Conservation (phyloP, 2,113 vertebrate species). For the Lutjanus erythropterus region DNA sequence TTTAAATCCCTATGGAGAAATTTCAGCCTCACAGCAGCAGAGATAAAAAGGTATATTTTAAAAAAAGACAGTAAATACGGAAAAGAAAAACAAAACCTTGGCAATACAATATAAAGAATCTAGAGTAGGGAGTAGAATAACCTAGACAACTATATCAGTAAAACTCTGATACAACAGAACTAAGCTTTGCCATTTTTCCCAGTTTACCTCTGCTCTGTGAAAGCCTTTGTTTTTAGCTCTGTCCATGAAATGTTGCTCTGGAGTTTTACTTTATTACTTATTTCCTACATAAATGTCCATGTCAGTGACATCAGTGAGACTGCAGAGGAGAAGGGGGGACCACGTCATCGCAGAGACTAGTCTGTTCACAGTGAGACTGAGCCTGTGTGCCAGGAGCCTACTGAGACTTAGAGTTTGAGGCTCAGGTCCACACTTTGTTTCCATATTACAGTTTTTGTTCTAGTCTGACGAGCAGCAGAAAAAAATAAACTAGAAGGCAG, state of each 20-base stretch:
- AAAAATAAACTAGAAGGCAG: not conserved
- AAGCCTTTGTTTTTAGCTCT: conserved; percentile 50
- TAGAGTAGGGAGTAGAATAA: too few relatives aligned
- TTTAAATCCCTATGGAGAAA: too few relatives aligned
- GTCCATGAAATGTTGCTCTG: conserved; percentile 41
- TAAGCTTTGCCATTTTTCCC: not conserved
- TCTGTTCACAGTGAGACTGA: conserved; percentile 24
- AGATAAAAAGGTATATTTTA: too few relatives aligned
- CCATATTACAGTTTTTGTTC: not conserved
- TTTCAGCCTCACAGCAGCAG: too few relatives aligned
- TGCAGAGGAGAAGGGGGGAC: not conserved
- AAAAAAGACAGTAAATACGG: too few relatives aligned
- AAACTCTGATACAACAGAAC: not conserved
- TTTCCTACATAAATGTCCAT: conserved; percentile 61
- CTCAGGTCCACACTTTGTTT: conserved; percentile 5
- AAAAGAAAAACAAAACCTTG: too few relatives aligned
- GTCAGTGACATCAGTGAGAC: conserved; percentile 63
- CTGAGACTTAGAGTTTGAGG: conserved; percentile 9
- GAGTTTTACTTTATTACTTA: conserved; percentile 63
- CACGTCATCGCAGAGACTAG: conserved; percentile 13
- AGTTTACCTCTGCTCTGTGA: conserved; percentile 28
- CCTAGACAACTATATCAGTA: too few relatives aligned
- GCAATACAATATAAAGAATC: too few relatives aligned
- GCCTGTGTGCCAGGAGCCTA: conserved; percentile 16
- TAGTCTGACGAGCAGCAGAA: not conserved